Conservation (phyloP, 1,140 invertebrate genomes). For the Pissodes strobi region DNA sequence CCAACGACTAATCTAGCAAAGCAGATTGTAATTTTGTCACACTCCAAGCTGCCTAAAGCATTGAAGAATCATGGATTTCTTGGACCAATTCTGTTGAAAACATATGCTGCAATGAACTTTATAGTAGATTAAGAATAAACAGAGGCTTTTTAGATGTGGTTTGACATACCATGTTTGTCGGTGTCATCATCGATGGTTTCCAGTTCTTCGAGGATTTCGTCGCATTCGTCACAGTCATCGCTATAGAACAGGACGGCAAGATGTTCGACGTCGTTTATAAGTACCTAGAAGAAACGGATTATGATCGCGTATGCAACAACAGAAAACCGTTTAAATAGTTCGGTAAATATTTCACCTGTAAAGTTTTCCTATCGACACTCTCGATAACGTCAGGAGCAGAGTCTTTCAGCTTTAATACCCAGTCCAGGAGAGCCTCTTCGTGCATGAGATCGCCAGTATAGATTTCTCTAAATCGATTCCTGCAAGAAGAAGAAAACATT, state of each 20-base stretch:
- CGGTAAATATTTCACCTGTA: conserved; percentile 61
- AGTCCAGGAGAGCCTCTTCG: conserved; percentile 87
- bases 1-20: too few species aligned
- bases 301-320: neutral
- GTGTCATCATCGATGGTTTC: conserved; percentile 95
- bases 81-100: too few species aligned
- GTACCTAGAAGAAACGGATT: too few species aligned
- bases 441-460: conserved; percentile 82
- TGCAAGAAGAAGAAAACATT: conserved; percentile 4
- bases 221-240: conserved; percentile 82
- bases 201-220: conserved; percentile 82
- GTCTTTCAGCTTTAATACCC: conserved; percentile 85
- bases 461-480: conserved; percentile 88
- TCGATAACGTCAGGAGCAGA: conserved; percentile 88
- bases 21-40: too few species aligned
- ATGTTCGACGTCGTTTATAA: conserved; percentile 89
- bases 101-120: too few species aligned
- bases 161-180: conserved; percentile 82
- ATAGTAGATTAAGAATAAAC: neutral
- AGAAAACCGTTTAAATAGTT: neutral
- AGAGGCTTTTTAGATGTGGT: neutral
- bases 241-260: conserved; percentile 93
- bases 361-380: conserved; percentile 86
- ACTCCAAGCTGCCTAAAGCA: too few species aligned
- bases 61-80: too few species aligned